phyloP scores from a whole-genome alignment of 2,888 invertebrate species.

The Orgyia antiqua region DNA sequence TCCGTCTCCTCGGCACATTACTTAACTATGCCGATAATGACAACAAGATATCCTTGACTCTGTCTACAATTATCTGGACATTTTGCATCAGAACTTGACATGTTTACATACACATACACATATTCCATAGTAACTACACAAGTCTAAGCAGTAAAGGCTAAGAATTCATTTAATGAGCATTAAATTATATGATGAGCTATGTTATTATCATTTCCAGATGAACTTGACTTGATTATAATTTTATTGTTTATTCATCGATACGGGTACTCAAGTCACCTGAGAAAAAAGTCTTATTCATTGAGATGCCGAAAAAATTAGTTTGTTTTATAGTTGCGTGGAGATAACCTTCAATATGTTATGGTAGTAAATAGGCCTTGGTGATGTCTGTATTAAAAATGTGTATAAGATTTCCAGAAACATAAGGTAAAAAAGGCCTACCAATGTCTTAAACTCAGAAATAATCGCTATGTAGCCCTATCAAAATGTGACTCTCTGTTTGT shows the following conservation, averaged over 20 bases:
- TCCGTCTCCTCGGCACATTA: slow-evolving; percentile 27
- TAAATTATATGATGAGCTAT: slow-evolving; percentile 50
- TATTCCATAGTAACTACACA: slow-evolving; percentile 30
- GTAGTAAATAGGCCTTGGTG: slow-evolving; percentile 9
- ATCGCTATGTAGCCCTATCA: no score
- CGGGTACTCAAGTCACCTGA: slow-evolving; percentile 5
- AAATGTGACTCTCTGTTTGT: no score
- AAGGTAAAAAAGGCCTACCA: slow-evolving; percentile 16
- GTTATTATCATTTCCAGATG: slow-evolving; percentile 56
- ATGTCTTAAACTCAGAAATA: no score
- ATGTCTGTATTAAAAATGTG: no score
- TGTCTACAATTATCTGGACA: slow-evolving; percentile 69
- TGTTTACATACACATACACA: slow-evolving; percentile 33
- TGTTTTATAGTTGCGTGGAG: background rate
- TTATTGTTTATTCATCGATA: slow-evolving; percentile 25
- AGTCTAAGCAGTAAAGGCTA: slow-evolving; percentile 29
- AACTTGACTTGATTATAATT: slow-evolving; percentile 56
- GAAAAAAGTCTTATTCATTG: slow-evolving; percentile 4
- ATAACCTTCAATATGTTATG: slow-evolving; percentile 1
- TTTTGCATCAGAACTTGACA: slow-evolving; percentile 64
- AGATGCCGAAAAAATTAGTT: slow-evolving; percentile 5
- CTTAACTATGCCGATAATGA: slow-evolving; percentile 39
- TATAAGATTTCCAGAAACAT: no score
- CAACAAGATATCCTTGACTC: slow-evolving; percentile 69
- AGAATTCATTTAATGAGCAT: slow-evolving; percentile 57